A percentile compares a stretch with the other conserved stretches of the same genome.
These are phyloP conservation scores for Cheilosia grossa DNA, from an alignment of 2,888 invertebrate genomes.

Conservation along the genomic window DNA sequence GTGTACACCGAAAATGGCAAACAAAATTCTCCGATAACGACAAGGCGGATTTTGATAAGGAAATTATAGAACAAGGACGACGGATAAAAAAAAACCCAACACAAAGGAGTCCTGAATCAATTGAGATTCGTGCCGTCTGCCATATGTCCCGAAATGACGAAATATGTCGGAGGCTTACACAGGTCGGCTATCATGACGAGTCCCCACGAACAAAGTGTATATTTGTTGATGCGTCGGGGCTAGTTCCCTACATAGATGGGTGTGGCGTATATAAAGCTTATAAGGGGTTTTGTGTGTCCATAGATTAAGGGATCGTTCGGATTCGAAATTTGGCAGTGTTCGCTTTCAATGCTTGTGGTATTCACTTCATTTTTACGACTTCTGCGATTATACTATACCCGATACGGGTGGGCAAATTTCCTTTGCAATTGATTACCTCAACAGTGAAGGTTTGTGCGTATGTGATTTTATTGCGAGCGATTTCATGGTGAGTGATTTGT, in stretches of 20 bases:
- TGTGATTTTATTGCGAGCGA: constrained; percentile 61
- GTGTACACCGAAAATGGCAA: constrained; percentile 24
- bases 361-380: constrained; percentile 64
- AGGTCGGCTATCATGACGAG: too few species aligned
- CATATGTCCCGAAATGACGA: constrained; percentile 25
- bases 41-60: constrained; percentile 26
- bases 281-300: constrained; percentile 40
- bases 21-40: constrained; percentile 31
- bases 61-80: constrained; percentile 38
- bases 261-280: constrained; percentile 4
- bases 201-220: neutral
- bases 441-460: neutral
- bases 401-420: constrained; percentile 21
- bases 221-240: constrained; percentile 9
- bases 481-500: constrained; percentile 65
- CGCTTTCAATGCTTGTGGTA: constrained; percentile 63
- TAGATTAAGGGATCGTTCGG: constrained; percentile 66
- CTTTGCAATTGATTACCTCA: neutral
- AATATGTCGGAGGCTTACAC: constrained; percentile 20
- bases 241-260: neutral
- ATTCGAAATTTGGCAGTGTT: constrained; percentile 49
- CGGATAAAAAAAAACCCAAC: neutral
- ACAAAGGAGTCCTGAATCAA: constrained; percentile 28
- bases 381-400: constrained; percentile 55
- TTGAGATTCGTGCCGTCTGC: constrained; percentile 20